Conservation (phyloP, 2,113 vertebrate species). For the Pristiophorus japonicus region DNA sequence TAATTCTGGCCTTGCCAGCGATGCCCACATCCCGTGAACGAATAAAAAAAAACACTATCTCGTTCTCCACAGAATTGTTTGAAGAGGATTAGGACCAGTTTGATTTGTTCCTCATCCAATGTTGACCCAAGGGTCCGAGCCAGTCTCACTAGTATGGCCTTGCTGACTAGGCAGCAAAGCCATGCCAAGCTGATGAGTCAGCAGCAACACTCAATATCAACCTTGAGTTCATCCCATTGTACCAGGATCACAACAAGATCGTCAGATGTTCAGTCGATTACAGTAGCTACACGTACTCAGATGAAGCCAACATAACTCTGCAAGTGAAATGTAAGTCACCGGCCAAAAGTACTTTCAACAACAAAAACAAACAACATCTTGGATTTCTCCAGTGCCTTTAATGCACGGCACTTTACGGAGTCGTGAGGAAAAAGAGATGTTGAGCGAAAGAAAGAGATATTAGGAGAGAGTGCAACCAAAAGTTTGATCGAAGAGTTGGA, state of each 20-base stretch:
- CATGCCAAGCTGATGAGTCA: not conserved
- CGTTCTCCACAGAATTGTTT: not conserved
- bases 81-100: not conserved
- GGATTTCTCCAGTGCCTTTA: not conserved
- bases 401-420: not conserved
- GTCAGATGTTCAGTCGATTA: not conserved
- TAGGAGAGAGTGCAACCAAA: not conserved
- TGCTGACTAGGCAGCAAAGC: not conserved
- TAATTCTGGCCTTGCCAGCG: too few species aligned
- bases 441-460: not conserved
- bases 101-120: not conserved
- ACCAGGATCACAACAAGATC: not conserved
- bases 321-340: not conserved
- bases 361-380: not conserved
- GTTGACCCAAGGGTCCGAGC: not conserved
- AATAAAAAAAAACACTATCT: too few species aligned
- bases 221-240: not conserved
- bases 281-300: not conserved
- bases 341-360: not conserved
- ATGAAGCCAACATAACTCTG: not conserved
- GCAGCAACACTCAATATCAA: not conserved
- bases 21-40: too few species aligned
- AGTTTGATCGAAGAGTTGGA: not conserved
- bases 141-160: not conserved
- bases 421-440: not conserved